Percentiles rank a stretch among this genome's conserved stretches.
Conservation (phyloP, 2,113 vertebrate genomes). For the Mastomys coucha region DNA sequence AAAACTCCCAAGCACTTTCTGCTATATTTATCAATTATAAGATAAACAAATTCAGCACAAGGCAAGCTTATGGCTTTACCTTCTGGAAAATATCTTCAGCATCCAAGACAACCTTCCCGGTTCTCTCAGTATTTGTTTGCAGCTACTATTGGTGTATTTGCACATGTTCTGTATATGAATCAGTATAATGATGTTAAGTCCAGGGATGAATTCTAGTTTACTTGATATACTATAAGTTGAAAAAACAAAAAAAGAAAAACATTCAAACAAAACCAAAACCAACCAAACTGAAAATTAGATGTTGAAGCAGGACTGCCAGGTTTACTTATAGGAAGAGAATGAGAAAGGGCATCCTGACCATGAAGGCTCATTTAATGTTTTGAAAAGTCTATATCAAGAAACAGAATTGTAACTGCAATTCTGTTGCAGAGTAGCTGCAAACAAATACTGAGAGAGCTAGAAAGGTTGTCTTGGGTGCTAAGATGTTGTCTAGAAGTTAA, state of each 20-base stretch:
- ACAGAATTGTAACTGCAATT: not conserved
- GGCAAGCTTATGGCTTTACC: not conserved
- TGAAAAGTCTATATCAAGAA: not conserved
- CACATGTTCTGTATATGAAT: not conserved
- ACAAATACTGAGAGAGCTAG: not conserved
- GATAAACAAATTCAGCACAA: not conserved
- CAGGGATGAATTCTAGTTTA: not conserved
- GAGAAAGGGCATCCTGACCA: not conserved
- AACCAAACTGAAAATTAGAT: not conserved
- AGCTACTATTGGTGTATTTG: not conserved
- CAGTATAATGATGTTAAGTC: not conserved
- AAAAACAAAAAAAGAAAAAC: not conserved
- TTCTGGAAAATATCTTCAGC: not conserved
- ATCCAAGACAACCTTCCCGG: not conserved
- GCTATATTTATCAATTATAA: not conserved
- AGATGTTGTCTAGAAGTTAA: not conserved
- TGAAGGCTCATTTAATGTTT: not conserved
- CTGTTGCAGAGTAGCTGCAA: not conserved
- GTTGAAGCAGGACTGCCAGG: not conserved
- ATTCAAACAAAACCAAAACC: not conserved
- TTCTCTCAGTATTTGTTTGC: not conserved
- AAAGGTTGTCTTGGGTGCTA: not conserved
- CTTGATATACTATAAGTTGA: not conserved
- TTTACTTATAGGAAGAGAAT: not conserved
- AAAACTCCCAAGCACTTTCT: not conserved